These are phyloP conservation scores for Aphelinus atriplicis DNA, from an alignment of 1,140 invertebrate species.

Conservation along the genomic window DNA sequence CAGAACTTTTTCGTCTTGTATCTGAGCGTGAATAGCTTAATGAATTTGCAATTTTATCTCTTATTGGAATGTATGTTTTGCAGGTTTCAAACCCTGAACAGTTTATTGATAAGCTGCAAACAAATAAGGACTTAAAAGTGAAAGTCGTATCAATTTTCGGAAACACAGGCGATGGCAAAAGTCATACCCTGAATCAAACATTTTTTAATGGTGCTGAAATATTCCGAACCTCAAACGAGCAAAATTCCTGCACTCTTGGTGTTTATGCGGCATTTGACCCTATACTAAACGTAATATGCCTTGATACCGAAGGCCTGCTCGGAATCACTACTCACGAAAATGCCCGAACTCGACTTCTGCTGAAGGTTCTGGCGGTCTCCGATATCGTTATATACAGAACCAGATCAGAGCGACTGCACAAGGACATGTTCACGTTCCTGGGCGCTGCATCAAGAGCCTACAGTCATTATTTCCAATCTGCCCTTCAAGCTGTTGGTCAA, in stretches of 20 bases:
- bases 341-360: conserved; percentile 76
- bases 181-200: conserved; percentile 82
- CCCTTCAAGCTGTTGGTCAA: conserved; percentile 70
- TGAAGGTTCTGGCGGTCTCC: conserved; percentile 80
- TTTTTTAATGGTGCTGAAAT: conserved; percentile 82
- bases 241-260: conserved; percentile 81
- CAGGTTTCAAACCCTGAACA: conserved; percentile 64
- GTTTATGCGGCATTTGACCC: conserved; percentile 83
- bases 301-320: conserved; percentile 84
- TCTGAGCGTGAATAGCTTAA: not conserved
- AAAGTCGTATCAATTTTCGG: conserved; percentile 91
- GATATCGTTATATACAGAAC: conserved; percentile 86
- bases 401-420: conserved; percentile 79
- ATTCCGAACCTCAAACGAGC: conserved; percentile 78
- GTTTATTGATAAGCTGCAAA: conserved; percentile 65
- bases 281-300: conserved; percentile 72
- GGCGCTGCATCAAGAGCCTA: conserved; percentile 82
- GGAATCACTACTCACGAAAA: conserved; percentile 76
- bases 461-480: conserved; percentile 77
- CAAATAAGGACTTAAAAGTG: conserved; percentile 66
- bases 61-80: not conserved
- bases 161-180: conserved; percentile 89
- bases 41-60: conserved; percentile 4
- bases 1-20: no score
- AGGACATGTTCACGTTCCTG: conserved; percentile 84